Evolutionary conservation across 2,888 invertebrate species (phyloP).

Genomic region (Leptopilina myrica): DNA sequence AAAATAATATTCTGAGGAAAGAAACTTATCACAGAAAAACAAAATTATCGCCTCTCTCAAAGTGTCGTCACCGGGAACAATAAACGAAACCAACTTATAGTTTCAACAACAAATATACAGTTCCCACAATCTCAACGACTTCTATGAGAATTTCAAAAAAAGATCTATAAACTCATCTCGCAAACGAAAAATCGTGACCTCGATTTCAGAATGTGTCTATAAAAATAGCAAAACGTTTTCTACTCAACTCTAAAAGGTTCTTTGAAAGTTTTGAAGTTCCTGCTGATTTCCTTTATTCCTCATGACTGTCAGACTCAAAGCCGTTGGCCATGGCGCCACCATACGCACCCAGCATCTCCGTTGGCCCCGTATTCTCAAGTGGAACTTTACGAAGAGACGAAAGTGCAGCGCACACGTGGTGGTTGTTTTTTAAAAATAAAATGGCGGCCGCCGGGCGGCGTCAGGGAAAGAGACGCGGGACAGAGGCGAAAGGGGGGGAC

Average conservation of each 20-base stretch:
- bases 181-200: neutral
- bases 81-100: neutral
- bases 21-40: too few species aligned
- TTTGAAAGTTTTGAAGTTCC: constrained; percentile 45
- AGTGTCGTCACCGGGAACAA: too few species aligned
- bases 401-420: constrained; percentile 65
- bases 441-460: constrained; percentile 69
- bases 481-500: constrained; percentile 66
- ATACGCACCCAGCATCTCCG: constrained; percentile 62
- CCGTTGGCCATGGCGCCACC: constrained; percentile 71
- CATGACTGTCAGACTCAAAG: constrained; percentile 63
- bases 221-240: constrained; percentile 8
- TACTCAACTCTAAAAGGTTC: constrained; percentile 16
- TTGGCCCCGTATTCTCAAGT: constrained; percentile 48
- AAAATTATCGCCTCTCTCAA: too few species aligned
- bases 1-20: too few species aligned
- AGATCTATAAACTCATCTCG: neutral
- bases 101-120: neutral
- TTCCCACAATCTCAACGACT: too few species aligned
- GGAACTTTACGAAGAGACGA: constrained; percentile 58
- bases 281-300: constrained; percentile 58
- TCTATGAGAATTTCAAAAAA: neutral
- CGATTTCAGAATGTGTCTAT: neutral
- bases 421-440: constrained; percentile 72
- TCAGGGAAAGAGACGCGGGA: constrained; percentile 60